phyloP scores from a whole-genome alignment of 2,797 vertebrate species.

The Alauda arvensis region DNA sequence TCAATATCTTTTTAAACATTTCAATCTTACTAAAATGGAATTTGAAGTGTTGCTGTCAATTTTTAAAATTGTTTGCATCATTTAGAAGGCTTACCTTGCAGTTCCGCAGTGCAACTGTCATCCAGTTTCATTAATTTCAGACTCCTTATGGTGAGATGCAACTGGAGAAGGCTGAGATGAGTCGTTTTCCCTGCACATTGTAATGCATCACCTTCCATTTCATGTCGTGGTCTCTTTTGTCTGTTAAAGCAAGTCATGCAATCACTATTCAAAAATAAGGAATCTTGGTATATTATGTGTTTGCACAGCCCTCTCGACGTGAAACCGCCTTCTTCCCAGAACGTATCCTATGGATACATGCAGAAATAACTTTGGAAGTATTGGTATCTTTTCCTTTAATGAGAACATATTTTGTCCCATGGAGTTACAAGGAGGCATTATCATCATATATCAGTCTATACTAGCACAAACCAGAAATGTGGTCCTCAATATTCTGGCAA shows the following conservation, averaged over 20 bases:
- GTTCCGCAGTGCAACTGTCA: not conserved
- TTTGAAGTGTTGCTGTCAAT: not conserved
- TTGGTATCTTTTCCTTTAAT: not conserved
- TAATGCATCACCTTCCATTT: not conserved
- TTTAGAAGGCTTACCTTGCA: not conserved
- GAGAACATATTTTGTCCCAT: not conserved
- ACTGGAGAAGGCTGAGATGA: not conserved
- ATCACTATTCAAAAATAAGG: not conserved
- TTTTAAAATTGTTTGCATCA: not conserved
- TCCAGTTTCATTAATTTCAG: not conserved
- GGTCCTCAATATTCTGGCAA: not conserved
- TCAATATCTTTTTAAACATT: not conserved
- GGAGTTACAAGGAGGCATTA: not conserved
- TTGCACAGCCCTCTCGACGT: not conserved
- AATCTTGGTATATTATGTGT: not conserved
- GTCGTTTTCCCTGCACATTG: not conserved
- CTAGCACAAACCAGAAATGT: not conserved
- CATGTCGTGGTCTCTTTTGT: rapidly evolving
- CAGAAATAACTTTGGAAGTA: not conserved
- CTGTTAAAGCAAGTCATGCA: not conserved
- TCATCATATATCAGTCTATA: not conserved
- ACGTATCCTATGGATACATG: not conserved
- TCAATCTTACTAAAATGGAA: not conserved
- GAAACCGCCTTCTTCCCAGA: not conserved
- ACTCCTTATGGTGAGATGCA: not conserved